Evolutionary conservation across 2,888 invertebrate species (phyloP), one percentile per base, ranked within the genome.

Genomic region (Eristalinus aeneus): DNA sequence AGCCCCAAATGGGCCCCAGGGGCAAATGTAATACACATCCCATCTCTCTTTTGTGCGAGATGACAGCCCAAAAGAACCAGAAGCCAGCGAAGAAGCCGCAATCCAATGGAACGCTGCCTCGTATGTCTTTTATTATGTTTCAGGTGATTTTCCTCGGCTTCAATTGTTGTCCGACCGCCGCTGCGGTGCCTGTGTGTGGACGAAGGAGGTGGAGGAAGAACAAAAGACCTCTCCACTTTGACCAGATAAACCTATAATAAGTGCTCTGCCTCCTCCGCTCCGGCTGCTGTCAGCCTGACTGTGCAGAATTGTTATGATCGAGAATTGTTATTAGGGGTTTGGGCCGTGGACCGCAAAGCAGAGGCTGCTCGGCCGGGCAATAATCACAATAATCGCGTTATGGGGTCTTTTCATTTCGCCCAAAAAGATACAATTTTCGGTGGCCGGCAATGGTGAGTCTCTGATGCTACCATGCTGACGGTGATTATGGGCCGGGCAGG

Each of bases 191-290:
- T 61, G 67, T 65, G 53, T 71, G 16, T 23, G 63, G 63, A 23
- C 4, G 46, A 67, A 63, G 65, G 65, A 61, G 69, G 31, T 46
- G 53, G 69, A 39, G 27, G 64, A 39, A 77, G 72, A 81, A 82
- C 86, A 86, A 86, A 77, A 86, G 86, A 86, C 82, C 86, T 86
- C 71, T 86, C 77, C 86, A 86, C 86, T 82, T 82, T 86, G 82
- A 86, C 86, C 86, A 86, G 84, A 78, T 86, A 82, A 82, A 82
- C 82, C 86, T 82, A 86, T 82, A 86, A 82, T 86, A 86, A 86
- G 74, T 78, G 71, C 82, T 74, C 74, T 77, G 61, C 31, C 69
- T 65, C 73, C 77, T 46, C n/a, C 31, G 56, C 56, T 56, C 11
- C 4, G 16, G 56, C 2, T 56, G 56, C 23, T 22, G 56, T 56